Evolutionary conservation across 2,797 vertebrate genomes (phyloP).

Genomic region (Manis crassicaudata): DNA sequence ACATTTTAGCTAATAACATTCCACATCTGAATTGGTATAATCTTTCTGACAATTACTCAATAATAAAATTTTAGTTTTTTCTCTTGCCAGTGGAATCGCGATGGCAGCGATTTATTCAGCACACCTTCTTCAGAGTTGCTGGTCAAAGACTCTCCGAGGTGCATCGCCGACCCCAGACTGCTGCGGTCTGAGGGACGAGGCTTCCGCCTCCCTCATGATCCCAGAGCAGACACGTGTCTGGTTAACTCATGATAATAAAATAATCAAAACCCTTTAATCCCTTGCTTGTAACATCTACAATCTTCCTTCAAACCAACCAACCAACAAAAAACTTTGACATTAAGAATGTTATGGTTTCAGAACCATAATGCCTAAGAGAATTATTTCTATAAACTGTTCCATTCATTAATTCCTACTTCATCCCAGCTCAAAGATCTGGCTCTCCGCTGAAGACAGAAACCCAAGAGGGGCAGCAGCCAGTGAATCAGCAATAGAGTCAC

Average conservation of each 20-base stretch:
- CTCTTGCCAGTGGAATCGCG: neutral
- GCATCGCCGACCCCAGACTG: neutral
- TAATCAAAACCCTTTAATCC: neutral
- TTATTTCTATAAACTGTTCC: neutral
- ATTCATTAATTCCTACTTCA: slow-evolving; percentile 13
- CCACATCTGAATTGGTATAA: neutral
- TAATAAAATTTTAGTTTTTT: neutral
- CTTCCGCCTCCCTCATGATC: neutral
- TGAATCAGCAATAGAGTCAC: neutral
- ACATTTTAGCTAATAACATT: neutral
- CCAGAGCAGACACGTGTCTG: neutral
- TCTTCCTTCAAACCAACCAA: neutral
- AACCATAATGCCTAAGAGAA: neutral
- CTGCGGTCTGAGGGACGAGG: neutral
- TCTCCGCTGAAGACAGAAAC: neutral
- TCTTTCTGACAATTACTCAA: neutral
- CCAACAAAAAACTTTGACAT: neutral
- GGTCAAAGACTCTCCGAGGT: neutral
- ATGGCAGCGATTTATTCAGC: too few relatives aligned
- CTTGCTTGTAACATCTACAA: neutral
- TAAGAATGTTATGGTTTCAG: neutral
- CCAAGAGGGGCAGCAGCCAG: neutral
- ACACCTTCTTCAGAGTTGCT: neutral
- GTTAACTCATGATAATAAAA: neutral
- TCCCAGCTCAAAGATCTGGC: neutral